Conservation (phyloP, 2,113 vertebrate genomes). For the Lepisosteus oculatus region DNA sequence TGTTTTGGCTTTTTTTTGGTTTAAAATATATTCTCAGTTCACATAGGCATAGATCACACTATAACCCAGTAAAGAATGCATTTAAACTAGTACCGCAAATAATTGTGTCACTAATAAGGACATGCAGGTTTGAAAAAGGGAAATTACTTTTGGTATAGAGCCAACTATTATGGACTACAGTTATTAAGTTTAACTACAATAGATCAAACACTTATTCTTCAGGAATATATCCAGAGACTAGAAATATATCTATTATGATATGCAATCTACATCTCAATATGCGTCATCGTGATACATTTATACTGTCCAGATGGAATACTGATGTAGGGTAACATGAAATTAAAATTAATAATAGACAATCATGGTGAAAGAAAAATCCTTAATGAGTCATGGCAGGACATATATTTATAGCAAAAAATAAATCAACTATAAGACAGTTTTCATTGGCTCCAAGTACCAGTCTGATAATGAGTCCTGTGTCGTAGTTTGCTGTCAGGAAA, state of each 20-base stretch:
- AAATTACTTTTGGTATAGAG: background rate
- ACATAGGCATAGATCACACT: too few species aligned
- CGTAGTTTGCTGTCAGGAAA: too few species aligned
- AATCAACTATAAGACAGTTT: background rate
- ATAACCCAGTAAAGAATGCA: too few species aligned
- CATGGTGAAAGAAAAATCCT: background rate
- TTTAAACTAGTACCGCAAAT: background rate
- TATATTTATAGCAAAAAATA: conserved; percentile 16
- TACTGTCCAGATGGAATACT: conserved; percentile 7
- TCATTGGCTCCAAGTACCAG: too few species aligned
- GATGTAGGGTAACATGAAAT: background rate
- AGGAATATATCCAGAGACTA: too few species aligned
- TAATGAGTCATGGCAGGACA: too few species aligned
- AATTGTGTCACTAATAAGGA: background rate
- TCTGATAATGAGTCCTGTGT: too few species aligned
- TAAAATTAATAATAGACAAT: conserved; percentile 13
- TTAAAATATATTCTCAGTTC: too few species aligned
- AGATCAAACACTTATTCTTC: background rate
- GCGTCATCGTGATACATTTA: background rate
- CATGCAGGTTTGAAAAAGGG: background rate
- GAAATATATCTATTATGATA: background rate
- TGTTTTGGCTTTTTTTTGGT: too few species aligned
- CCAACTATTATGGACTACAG: background rate
- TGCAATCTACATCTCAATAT: background rate
- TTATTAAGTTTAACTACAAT: background rate